Evolutionary conservation across 2,888 invertebrate genomes (phyloP).

Genomic region (Platycheirus rosarum): DNA sequence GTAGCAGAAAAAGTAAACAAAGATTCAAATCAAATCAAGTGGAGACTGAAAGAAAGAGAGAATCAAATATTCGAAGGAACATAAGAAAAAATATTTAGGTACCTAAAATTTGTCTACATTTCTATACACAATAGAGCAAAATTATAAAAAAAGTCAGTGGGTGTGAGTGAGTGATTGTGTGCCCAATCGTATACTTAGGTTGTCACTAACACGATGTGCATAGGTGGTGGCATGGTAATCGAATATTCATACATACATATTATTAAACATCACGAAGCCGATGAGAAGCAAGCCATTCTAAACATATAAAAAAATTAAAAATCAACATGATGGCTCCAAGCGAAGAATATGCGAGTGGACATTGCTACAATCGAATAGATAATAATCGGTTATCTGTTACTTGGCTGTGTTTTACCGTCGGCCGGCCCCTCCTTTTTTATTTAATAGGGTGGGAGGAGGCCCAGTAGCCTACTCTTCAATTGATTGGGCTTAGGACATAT

Average conservation of each 20-base stretch:
- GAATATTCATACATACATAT: slow-evolving; percentile 69
- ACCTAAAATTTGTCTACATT: slow-evolving; percentile 56
- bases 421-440: slow-evolving; percentile 67
- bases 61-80: slow-evolving; percentile 64
- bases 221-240: slow-evolving; percentile 74
- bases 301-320: slow-evolving; percentile 56
- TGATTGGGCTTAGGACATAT: no score
- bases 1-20: slow-evolving; percentile 59
- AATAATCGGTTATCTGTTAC: slow-evolving; percentile 74
- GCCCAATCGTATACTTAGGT: slow-evolving; percentile 74
- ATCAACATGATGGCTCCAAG: slow-evolving; percentile 7
- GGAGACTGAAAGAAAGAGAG: slow-evolving; percentile 73
- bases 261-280: slow-evolving; percentile 67
- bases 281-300: slow-evolving; percentile 60
- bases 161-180: slow-evolving; percentile 72
- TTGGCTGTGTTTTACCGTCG: slow-evolving; percentile 61
- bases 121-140: slow-evolving; percentile 69
- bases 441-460: not conserved
- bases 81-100: slow-evolving; percentile 48
- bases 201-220: slow-evolving; percentile 74
- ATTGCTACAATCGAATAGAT: slow-evolving; percentile 73
- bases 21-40: slow-evolving; percentile 72
- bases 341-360: not conserved
- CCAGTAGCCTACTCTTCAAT: no score
- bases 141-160: slow-evolving; percentile 75